phyloP scores from a whole-genome alignment of 2,888 invertebrate genomes.

The Salticus scenicus region DNA sequence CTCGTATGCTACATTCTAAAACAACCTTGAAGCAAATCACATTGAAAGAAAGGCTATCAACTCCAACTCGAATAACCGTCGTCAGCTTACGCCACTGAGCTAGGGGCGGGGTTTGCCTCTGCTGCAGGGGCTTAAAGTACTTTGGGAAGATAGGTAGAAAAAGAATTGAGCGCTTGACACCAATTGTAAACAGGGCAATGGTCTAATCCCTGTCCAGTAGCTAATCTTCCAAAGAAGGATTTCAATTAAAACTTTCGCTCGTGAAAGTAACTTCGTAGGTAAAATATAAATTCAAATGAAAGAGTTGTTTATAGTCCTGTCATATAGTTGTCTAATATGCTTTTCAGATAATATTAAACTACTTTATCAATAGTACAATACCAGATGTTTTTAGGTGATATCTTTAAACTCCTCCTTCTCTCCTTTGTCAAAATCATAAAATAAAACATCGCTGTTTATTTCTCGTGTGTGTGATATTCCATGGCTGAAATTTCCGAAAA shows the following conservation, averaged over 20 bases:
- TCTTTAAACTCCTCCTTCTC: no score
- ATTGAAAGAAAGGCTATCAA: background rate
- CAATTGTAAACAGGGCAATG: constrained; percentile 52
- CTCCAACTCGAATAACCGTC: background rate
- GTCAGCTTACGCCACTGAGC: constrained; percentile 7
- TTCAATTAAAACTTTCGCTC: background rate
- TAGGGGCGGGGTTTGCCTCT: constrained; percentile 37
- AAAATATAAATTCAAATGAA: no score
- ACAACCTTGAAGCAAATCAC: background rate
- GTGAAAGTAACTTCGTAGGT: no score
- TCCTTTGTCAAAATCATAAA: no score
- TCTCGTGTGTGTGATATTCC: no score
- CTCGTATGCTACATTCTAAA: background rate
- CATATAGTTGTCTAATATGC: no score
- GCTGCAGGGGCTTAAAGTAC: constrained; percentile 36
- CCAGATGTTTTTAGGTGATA: no score
- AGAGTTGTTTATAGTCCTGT: no score
- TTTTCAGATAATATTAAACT: no score
- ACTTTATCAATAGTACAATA: no score
- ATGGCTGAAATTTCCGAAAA: no score
- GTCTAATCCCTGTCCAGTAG: background rate
- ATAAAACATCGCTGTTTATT: no score
- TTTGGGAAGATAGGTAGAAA: background rate
- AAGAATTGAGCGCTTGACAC: constrained; percentile 42
- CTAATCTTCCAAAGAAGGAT: background rate